Evolutionary conservation across 2,113 vertebrate genomes (phyloP), one percentile per base, ranked within the genome.

Genomic region (Antennarius striatus): DNA sequence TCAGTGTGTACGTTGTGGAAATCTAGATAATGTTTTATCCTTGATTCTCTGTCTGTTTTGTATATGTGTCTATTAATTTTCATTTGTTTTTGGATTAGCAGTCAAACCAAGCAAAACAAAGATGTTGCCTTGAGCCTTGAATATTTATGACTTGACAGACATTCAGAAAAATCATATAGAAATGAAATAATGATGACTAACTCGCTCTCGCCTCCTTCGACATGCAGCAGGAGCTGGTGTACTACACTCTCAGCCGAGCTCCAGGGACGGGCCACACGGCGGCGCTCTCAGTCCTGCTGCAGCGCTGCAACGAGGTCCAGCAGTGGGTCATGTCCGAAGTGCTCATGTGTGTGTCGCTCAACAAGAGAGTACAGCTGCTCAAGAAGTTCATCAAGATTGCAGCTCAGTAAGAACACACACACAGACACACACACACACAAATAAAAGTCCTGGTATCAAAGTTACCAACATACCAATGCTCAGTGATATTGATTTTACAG

Each of bases 361-460:
- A 93, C 80, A 99, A 98, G 87, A 92, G 98, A 6, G 97, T 99
- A 1, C 98, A 99, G 84, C 94, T 99, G 43, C 92, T 99, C 82
- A 99, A 99, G 81, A 99, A 99, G 86, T 99, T 99, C 92, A 98
- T 99, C 93, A 99, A 99, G 91, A 97, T 98, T 22, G 97, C 98
- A 3, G 96, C 97, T 28, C 98, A 99, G 98, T 99, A 94, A 95
- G 96, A 92, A 71, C 55, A 12, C 51, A 40, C 40, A 39, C 10
- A 7, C 10, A 63, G 6, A 53, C 5, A 51, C 29, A 52, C 61
- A 36, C 42, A 16, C 4, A 12, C 15, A 68, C 14, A 11, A 8
- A 10, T 42, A 40, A 22, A 22, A 22, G 22, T 22, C 22, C 22
- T 22, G 22, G 22, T 22, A 22, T 22, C 22, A 22, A 22, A 22